Evolutionary conservation across 2,113 vertebrate species (phyloP), one percentile per base, ranked within the genome.

Genomic region (Campylorhamphus procurvoides): DNA sequence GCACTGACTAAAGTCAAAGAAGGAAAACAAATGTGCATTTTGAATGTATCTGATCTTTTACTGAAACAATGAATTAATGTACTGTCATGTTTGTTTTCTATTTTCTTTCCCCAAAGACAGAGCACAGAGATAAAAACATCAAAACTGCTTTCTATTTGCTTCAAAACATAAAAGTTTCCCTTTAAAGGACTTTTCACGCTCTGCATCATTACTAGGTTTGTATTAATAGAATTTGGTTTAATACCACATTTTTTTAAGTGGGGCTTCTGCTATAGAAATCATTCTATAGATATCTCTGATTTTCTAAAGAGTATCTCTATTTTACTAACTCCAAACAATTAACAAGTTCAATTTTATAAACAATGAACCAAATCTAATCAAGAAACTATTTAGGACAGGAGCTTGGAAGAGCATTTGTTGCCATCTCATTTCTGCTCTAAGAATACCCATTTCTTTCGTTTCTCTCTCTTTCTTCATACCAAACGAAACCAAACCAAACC

Each of bases 61-160:
- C 82, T 90, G 93, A 96, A 96, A 91, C 87, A 97, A 95, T 86
- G 87, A 97, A 96, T 92, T 96, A 95, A 96, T 62, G 68, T 88
- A 77, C 68, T 97, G 94, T 90, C 94, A 89, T 89, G 92, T 93
- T 94, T 95, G 79, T 86, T 93, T 94, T 93, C 90, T 83, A 75
- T 71, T 82, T 66, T 66, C 69, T 90, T 69, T 94, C 92, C 78
- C 75, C 80, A 92, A 92, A 95, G 94, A 96, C 46, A 72, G 42
- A 94, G 44, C 39, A 80, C 42, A 67, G 47, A 87, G 69, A 94
- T 81, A 93, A 94, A 88, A 93, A 59, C 47, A 93, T 29, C 47
- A 37, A 35, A 90, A 88, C 19, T 35, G 44, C 60, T 74, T 46
- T 72, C 22, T 37, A 81, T 78, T 86, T 81, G 18, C n/a, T 71